These are phyloP conservation scores for Elephas maximus DNA, from an alignment of 2,113 vertebrate genomes.

Conservation along the genomic window DNA sequence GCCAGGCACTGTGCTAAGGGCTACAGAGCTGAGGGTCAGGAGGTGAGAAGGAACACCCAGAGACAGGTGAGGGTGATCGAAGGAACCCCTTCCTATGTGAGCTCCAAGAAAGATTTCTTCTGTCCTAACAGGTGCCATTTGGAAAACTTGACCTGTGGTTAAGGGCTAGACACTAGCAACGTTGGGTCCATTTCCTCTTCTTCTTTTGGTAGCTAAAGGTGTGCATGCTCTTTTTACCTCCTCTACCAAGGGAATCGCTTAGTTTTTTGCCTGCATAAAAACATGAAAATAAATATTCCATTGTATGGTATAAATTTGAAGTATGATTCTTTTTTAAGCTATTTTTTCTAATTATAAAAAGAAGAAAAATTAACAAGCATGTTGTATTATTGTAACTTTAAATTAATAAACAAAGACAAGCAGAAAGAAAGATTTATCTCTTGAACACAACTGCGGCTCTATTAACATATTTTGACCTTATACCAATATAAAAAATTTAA, in stretches of 20 bases:
- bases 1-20: not conserved
- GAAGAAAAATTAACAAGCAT: too few relatives aligned
- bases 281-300: not conserved
- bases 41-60: not conserved
- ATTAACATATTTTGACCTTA: not conserved
- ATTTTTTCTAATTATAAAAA: constrained; percentile 21
- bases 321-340: not conserved
- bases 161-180: not conserved
- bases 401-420: too few relatives aligned
- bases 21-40: not conserved
- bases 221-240: not conserved
- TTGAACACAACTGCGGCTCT: not conserved
- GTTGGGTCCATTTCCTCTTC: not conserved
- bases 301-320: not conserved
- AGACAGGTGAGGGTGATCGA: not conserved
- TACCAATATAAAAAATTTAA: not conserved
- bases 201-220: not conserved
- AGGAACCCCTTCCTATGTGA: not conserved
- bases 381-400: too few relatives aligned
- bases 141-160: not conserved
- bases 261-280: not conserved
- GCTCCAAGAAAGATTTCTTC: too few relatives aligned
- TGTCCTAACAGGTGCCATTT: not conserved
- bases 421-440: not conserved
- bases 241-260: not conserved